Percentiles rank a stretch among this genome's conserved stretches.
These are phyloP conservation scores for Phanerotoma sp. DNA, from an alignment of 2,888 invertebrate genomes.

Conservation along the genomic window DNA sequence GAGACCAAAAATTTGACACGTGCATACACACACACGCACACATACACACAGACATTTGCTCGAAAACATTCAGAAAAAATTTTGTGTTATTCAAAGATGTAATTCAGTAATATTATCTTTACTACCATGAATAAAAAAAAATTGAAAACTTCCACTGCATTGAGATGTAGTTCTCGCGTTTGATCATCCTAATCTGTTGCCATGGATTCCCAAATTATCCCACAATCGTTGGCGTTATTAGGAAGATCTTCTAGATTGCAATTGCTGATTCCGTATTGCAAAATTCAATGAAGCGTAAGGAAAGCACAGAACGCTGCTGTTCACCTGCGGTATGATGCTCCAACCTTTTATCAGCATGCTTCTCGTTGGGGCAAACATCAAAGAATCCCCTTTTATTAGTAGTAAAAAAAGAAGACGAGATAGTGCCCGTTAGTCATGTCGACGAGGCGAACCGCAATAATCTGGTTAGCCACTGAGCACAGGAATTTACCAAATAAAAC, in stretches of 20 bases:
- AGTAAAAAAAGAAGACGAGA: conserved; percentile 11
- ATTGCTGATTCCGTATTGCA: conserved; percentile 46
- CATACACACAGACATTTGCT: too few relatives aligned
- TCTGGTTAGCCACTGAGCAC: conserved; percentile 32
- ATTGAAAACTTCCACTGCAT: background rate
- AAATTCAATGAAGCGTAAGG: conserved; percentile 53
- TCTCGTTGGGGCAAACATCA: conserved; percentile 51
- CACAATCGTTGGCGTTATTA: conserved; percentile 27
- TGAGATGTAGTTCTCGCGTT: background rate
- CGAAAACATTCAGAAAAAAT: too few relatives aligned
- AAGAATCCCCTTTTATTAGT: conserved; percentile 43
- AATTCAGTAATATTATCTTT: too few relatives aligned
- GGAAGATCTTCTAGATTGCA: conserved; percentile 34
- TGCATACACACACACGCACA: too few relatives aligned
- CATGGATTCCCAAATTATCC: conserved; percentile 20
- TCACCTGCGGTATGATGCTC: conserved; percentile 46
- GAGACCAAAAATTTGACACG: too few relatives aligned
- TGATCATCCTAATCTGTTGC: conserved; percentile 8
- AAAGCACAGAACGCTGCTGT: conserved; percentile 30
- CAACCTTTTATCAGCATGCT: conserved; percentile 48
- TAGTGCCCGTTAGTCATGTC: conserved; percentile 8
- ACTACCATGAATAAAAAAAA: background rate
- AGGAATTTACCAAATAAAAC: conserved; percentile 18
- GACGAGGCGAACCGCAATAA: conserved; percentile 34
- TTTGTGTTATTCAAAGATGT: too few relatives aligned